A percentile compares a stretch with the other conserved stretches of the same genome.
Evolutionary conservation across 2,888 invertebrate genomes (phyloP).

Genomic region (Caenorhabditis drosophilae): DNA sequence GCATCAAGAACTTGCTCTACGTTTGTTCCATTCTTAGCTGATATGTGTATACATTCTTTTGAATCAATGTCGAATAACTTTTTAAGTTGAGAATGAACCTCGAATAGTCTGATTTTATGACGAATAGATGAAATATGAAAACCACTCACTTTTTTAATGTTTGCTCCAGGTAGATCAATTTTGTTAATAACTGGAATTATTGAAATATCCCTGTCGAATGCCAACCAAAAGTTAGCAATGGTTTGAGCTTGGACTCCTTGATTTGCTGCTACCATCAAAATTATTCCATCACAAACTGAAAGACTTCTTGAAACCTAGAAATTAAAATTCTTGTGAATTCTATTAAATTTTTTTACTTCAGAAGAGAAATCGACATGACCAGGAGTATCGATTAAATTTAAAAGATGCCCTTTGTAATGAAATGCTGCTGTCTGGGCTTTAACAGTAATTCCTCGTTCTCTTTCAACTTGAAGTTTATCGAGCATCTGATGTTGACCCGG

Average conservation of each 20-base stretch:
- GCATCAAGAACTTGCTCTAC: slow-evolving; percentile 78
- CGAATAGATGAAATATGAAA: background rate
- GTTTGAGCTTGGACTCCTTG: slow-evolving; percentile 77
- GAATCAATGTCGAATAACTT: slow-evolving; percentile 83
- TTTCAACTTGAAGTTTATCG: slow-evolving; percentile 78
- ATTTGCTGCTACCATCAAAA: slow-evolving; percentile 92
- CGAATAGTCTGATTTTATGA: slow-evolving; percentile 1
- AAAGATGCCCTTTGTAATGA: slow-evolving; percentile 72
- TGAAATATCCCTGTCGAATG: slow-evolving; percentile 81
- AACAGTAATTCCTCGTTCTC: slow-evolving; percentile 95
- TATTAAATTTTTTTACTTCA: too few species aligned
- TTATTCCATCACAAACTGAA: slow-evolving; percentile 90
- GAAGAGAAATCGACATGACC: slow-evolving; percentile 88
- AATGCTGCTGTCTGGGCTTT: slow-evolving; percentile 95
- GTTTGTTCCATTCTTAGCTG: slow-evolving; percentile 89
- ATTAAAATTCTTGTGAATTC: too few species aligned
- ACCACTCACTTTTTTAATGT: slow-evolving; percentile 76
- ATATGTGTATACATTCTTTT: slow-evolving; percentile 80
- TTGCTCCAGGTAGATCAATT: slow-evolving; percentile 88
- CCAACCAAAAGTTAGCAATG: slow-evolving; percentile 91
- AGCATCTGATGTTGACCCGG: slow-evolving; percentile 45
- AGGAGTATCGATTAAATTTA: slow-evolving; percentile 96
- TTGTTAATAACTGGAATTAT: slow-evolving; percentile 94
- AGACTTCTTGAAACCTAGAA: slow-evolving; percentile 89
- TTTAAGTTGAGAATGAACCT: slow-evolving; percentile 80